Conservation (phyloP, 35 echinoderm and acorn worm species). For the Amphiura filiformis region DNA sequence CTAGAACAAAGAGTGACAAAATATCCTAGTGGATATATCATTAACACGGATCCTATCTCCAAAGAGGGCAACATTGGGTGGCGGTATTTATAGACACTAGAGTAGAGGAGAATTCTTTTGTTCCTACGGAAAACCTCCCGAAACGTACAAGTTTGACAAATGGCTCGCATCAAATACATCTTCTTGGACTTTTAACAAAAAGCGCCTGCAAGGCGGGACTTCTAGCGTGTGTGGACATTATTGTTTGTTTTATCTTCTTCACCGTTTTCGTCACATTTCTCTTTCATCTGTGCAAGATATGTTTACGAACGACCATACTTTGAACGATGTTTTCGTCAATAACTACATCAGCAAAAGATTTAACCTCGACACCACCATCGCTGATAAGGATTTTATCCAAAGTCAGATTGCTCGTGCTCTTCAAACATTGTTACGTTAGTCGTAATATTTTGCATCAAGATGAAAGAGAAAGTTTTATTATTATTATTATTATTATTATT, state of each 20-base stretch:
- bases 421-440: too few relatives aligned
- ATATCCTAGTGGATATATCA: neutral
- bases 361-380: neutral
- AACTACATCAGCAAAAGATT: neutral
- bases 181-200: conserved; percentile 28
- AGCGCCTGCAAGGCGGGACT: neutral
- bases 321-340: conserved; percentile 9
- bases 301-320: neutral
- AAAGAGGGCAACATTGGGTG: conserved; percentile 40
- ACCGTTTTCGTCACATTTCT: conserved; percentile 7
- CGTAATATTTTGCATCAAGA: too few relatives aligned
- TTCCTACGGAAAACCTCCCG: conserved; percentile 31
- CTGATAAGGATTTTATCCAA: neutral
- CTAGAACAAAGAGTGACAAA: neutral
- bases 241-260: conserved; percentile 38
- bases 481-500: too few relatives aligned
- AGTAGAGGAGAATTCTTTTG: conserved; percentile 27
- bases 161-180: conserved; percentile 1
- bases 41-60: neutral
- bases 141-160: neutral
- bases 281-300: neutral
- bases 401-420: neutral
- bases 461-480: too few relatives aligned
- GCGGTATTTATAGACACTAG: conserved; percentile 21
- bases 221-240: conserved; percentile 48